phyloP scores from a whole-genome alignment of 1,140 invertebrate species.

The Pteromalus puparum region DNA sequence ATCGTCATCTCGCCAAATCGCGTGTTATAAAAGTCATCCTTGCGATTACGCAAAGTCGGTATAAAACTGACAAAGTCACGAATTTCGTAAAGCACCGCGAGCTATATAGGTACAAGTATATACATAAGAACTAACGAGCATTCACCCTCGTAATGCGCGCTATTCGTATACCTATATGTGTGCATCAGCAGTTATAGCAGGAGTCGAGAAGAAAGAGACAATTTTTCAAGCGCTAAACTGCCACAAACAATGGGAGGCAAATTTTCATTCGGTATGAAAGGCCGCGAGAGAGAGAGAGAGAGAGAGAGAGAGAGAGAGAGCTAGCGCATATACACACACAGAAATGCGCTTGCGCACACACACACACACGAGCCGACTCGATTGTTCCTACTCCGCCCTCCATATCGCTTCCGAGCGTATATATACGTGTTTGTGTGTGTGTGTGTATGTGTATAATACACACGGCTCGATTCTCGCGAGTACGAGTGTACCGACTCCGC shows the following conservation, averaged over 20 bases:
- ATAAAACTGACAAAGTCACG: background rate
- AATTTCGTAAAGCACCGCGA: background rate
- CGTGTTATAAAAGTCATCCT: too few relatives aligned
- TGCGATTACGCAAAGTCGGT: background rate
- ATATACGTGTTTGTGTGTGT: background rate
- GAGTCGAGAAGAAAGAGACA: slow-evolving; percentile 6
- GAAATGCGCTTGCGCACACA: too few relatives aligned
- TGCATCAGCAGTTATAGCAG: background rate
- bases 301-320: background rate
- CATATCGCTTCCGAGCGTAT: background rate
- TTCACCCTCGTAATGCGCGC: background rate
- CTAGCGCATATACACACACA: background rate
- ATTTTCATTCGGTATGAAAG: slow-evolving; percentile 32
- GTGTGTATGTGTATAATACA: background rate
- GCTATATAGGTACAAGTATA: too few relatives aligned
- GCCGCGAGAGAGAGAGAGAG: too few relatives aligned
- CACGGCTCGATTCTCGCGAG: background rate
- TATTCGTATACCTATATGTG: too few relatives aligned
- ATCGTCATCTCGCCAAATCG: too few relatives aligned
- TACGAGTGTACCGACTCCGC: background rate
- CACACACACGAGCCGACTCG: background rate
- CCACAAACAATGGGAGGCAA: slow-evolving; percentile 26
- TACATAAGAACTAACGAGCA: slow-evolving; percentile 8
- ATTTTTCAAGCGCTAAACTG: slow-evolving; percentile 39
- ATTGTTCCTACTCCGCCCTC: slow-evolving; percentile 17